Evolutionary conservation across 2,797 vertebrate genomes (phyloP), one percentile per base, ranked within the genome.

Genomic region (Lacerta agilis): DNA sequence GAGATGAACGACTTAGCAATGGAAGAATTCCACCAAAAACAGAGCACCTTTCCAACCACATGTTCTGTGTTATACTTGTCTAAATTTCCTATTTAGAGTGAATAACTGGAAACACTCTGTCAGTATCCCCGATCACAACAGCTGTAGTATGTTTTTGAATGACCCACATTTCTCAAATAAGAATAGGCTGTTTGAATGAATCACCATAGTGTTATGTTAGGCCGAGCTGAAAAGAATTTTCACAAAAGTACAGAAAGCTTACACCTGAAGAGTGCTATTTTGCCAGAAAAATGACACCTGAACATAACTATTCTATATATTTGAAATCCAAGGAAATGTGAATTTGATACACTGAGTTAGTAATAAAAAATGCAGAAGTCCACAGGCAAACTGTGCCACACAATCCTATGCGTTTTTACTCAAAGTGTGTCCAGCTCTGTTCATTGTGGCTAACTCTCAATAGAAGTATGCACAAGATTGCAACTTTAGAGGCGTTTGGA

Each of bases 61-160:
- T 94, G 92, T 89, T 95, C 91, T 86, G 82, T 92, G 85, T 94
- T 94, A 91, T 92, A 88, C 80, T 93, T 94, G 86, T 87, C 92
- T 90, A 90, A 88, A 91, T 95, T 94, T 94, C 87, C 89, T 91
- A 93, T 92, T 88, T 86, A 92, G 71, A 91, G 88, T 90, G 91
- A 94, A 89, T 95, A 94, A 95, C 91, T 94, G 93, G 92, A 96
- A 94, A 92, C 71, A 89, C 87, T 90, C 89, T 91, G 92, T 92
- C 93, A 95, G 93, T 92, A 93, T 85, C 91, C 84, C 94, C 90
- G 87, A 93, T 94, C 90, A 93, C 92, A 95, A 92, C 91, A 94
- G 90, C 55, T 92, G 93, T 90, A 91, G 90, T 89, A 93, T 93
- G 88, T 92, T 64, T 88, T 91, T 92, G 91, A 93, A 94, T 93